Evolutionary conservation across 2,888 invertebrate genomes (phyloP).

Genomic region (Crematogaster levior): DNA sequence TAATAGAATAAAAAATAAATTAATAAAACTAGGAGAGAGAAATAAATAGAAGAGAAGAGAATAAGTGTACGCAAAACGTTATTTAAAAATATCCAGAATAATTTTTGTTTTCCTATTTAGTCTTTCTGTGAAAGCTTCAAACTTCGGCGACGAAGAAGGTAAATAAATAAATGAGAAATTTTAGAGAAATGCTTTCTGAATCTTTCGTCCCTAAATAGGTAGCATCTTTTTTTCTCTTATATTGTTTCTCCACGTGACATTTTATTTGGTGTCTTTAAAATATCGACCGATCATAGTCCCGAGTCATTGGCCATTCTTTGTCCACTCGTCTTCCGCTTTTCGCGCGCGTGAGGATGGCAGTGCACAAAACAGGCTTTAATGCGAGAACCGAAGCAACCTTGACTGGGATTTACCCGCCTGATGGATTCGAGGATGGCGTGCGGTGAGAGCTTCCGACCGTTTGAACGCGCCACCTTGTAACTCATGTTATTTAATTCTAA

Average conservation of each 20-base stretch:
- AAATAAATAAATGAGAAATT: neutral
- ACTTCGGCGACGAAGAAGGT: neutral
- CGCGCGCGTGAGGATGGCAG: constrained; percentile 42
- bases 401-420: constrained; percentile 76
- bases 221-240: neutral
- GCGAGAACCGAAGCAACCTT: constrained; percentile 72
- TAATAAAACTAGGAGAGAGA: neutral
- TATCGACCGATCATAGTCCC: constrained; percentile 71
- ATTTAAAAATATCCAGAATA: neutral
- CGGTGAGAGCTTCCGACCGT: constrained; percentile 55
- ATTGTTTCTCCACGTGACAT: neutral
- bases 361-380: constrained; percentile 56
- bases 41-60: neutral
- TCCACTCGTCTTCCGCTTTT: constrained; percentile 42
- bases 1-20: neutral
- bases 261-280: constrained; percentile 69
- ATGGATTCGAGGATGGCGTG: constrained; percentile 81
- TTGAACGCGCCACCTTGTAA: constrained; percentile 61
- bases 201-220: neutral
- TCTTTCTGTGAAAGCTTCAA: neutral
- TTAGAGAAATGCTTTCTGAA: neutral
- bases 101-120: neutral
- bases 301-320: constrained; percentile 44
- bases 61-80: neutral
- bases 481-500: constrained; percentile 74